phyloP scores from a whole-genome alignment of 1,140 invertebrate genomes.

The Luehdorfia chinensis region DNA sequence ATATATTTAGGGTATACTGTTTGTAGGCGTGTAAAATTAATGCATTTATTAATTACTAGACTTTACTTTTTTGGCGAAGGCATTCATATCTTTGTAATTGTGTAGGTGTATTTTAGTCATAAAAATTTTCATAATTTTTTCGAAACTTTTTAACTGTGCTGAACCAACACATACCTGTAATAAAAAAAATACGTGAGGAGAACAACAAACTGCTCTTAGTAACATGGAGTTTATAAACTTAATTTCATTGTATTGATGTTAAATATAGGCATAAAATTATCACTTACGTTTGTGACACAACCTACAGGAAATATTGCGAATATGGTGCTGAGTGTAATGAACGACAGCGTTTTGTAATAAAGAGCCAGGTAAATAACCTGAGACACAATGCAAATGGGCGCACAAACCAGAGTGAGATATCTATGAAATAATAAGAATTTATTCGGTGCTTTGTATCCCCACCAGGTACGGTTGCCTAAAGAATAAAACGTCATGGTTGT shows the following conservation, averaged over 20 bases:
- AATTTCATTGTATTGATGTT: background rate
- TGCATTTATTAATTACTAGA: no score
- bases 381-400: background rate
- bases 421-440: background rate
- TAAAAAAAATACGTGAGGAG: conserved; percentile 19
- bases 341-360: background rate
- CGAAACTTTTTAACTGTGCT: conserved; percentile 12
- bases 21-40: no score
- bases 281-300: conserved; percentile 2
- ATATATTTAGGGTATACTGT: background rate
- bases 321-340: background rate
- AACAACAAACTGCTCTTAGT: conserved; percentile 17
- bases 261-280: background rate
- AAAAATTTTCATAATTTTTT: conserved; percentile 20
- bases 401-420: background rate
- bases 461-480: background rate
- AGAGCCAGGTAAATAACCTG: background rate
- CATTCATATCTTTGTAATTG: conserved; percentile 15
- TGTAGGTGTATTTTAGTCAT: conserved; percentile 22
- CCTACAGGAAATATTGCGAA: conserved; percentile 1
- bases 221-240: background rate
- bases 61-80: background rate
- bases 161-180: conserved; percentile 21
- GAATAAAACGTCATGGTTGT: background rate
- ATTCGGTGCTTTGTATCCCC: conserved; percentile 5